phyloP scores from a whole-genome alignment of 2,888 invertebrate species.

The Epiblema foenella region DNA sequence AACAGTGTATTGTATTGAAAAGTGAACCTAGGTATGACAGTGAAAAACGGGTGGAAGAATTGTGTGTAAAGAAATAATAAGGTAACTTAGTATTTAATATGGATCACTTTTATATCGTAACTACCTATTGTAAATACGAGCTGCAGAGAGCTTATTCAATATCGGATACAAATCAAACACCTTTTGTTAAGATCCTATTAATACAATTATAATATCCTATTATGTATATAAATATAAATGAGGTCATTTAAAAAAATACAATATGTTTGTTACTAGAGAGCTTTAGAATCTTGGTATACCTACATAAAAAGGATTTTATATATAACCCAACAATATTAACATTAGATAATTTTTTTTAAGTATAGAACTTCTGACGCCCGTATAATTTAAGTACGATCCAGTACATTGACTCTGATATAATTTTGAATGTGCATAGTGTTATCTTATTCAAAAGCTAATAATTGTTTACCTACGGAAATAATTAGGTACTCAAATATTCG shows the following conservation, averaged over 20 bases:
- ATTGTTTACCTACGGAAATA: neutral
- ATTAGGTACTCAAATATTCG: neutral
- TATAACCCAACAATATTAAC: neutral
- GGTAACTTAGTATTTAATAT: constrained; percentile 17
- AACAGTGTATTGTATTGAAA: constrained; percentile 53
- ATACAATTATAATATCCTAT: neutral
- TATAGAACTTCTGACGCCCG: too few relatives aligned
- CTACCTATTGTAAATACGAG: constrained; percentile 24
- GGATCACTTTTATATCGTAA: constrained; percentile 2
- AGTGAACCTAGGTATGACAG: constrained; percentile 31
- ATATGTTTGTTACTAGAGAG: neutral
- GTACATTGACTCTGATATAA: too few relatives aligned
- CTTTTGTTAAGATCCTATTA: neutral
- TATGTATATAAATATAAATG: neutral
- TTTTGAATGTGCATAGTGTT: too few relatives aligned
- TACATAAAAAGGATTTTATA: neutral
- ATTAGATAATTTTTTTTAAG: neutral
- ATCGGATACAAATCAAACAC: neutral
- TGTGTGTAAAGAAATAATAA: constrained; percentile 28
- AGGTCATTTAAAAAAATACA: neutral
- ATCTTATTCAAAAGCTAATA: neutral
- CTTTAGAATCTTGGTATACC: neutral
- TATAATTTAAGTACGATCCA: too few relatives aligned
- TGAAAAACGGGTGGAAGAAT: constrained; percentile 30
- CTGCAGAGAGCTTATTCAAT: constrained; percentile 22